These are phyloP conservation scores for Dolichoris vasculosae DNA, from an alignment of 1,140 invertebrate species.

Conservation along the genomic window DNA sequence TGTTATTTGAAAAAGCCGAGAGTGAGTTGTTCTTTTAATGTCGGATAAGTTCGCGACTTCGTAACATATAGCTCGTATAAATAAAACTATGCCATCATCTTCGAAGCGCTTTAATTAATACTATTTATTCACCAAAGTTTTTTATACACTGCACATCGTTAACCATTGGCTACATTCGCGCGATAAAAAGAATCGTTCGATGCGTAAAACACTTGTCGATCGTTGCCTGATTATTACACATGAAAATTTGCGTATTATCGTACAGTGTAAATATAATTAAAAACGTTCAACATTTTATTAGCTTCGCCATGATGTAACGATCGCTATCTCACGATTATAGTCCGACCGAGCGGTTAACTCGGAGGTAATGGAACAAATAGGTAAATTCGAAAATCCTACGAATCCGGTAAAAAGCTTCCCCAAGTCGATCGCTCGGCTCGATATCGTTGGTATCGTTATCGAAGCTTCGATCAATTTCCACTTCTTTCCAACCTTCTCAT, in stretches of 20 bases:
- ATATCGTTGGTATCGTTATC: no score
- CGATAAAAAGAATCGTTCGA: background rate
- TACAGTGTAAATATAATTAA: background rate
- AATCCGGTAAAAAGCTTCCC: no score
- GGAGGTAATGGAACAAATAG: no score
- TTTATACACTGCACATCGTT: background rate
- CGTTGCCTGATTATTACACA: background rate
- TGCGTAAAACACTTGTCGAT: background rate
- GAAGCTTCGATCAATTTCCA: no score
- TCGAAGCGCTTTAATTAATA: conserved; percentile 3
- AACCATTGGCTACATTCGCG: no score
- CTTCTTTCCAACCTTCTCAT: background rate
- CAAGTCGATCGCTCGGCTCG: no score
- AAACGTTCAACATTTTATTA: background rate
- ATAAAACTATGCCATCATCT: conserved; percentile 17
- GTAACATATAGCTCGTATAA: background rate
- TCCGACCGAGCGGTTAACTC: no score
- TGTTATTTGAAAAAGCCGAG: background rate
- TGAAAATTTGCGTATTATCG: background rate
- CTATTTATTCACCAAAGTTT: background rate
- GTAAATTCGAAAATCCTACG: no score
- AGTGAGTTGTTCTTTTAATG: background rate
- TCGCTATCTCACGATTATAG: no score
- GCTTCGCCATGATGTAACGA: no score
- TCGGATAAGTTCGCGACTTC: background rate